phyloP scores from a whole-genome alignment of 2,888 invertebrate genomes.

The Venustoraphidia nigricollis region DNA sequence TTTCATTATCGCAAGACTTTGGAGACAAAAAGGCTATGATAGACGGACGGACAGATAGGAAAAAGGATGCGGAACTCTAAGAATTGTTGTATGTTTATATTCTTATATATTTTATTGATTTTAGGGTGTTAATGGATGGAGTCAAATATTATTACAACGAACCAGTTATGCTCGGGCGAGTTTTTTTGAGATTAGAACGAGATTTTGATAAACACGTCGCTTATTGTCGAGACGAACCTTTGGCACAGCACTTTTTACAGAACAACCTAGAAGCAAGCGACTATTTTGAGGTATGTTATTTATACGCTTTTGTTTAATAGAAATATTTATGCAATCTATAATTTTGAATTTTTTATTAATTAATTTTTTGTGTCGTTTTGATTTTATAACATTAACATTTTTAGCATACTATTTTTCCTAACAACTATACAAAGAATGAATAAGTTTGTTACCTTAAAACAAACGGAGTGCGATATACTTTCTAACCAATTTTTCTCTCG shows the following conservation, averaged over 20 bases:
- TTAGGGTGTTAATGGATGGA: slow-evolving; percentile 77
- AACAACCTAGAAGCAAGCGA: slow-evolving; percentile 51
- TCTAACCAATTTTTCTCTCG: no score
- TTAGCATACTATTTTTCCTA: no score
- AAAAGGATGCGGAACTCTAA: neutral
- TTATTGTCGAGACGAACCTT: slow-evolving; percentile 75
- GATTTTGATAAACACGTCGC: slow-evolving; percentile 90
- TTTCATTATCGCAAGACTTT: no score
- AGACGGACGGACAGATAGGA: no score
- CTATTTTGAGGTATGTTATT: slow-evolving; percentile 61
- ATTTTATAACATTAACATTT: no score
- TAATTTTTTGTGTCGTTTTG: no score
- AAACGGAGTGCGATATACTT: no score
- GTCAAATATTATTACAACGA: slow-evolving; percentile 85
- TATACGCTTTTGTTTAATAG: neutral
- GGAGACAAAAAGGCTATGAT: no score
- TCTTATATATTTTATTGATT: slow-evolving; percentile 14
- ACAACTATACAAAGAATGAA: no score
- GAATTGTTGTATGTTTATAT: neutral
- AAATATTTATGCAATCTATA: no score
- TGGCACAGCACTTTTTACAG: slow-evolving; percentile 64
- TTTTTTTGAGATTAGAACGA: slow-evolving; percentile 76
- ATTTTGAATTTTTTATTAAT: no score
- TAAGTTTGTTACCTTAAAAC: no score
- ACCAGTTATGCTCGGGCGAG: slow-evolving; percentile 76